Conservation (phyloP, 2,113 vertebrate genomes). For the Coptodon bakossiorum region DNA sequence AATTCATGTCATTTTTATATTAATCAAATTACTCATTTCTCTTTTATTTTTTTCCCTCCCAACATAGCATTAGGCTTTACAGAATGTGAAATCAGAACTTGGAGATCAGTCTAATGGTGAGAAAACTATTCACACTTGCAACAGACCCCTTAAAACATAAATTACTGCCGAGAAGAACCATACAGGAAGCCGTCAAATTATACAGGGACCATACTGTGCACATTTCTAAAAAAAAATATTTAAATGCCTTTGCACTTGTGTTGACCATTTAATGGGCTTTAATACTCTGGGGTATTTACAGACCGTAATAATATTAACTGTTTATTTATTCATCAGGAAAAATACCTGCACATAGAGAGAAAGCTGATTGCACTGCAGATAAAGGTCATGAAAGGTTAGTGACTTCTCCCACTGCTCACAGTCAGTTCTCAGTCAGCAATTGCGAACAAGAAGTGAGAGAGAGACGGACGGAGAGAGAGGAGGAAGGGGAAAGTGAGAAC, state of each 20-base stretch:
- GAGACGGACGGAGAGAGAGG: background rate
- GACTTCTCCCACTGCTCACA: conserved; percentile 45
- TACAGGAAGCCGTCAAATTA: background rate
- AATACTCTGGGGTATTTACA: background rate
- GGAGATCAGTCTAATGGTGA: background rate
- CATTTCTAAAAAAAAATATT: background rate
- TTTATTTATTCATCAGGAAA: conserved; percentile 41
- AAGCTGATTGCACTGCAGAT: background rate
- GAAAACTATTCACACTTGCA: background rate
- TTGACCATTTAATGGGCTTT: background rate
- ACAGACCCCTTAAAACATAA: background rate
- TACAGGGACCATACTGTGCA: background rate
- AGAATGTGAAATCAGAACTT: background rate
- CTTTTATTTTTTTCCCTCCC: background rate
- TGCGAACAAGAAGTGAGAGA: background rate
- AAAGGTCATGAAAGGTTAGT: conserved; percentile 66
- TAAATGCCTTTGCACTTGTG: background rate
- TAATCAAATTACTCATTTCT: background rate
- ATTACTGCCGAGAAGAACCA: background rate
- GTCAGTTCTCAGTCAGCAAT: background rate
- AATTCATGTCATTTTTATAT: background rate
- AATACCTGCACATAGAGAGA: background rate
- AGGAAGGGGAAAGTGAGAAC: background rate
- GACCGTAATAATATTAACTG: background rate
- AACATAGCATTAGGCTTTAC: background rate